Evolutionary conservation across 2,888 invertebrate genomes (phyloP), one percentile per base, ranked within the genome.

Genomic region (Ormyrus labotus): DNA sequence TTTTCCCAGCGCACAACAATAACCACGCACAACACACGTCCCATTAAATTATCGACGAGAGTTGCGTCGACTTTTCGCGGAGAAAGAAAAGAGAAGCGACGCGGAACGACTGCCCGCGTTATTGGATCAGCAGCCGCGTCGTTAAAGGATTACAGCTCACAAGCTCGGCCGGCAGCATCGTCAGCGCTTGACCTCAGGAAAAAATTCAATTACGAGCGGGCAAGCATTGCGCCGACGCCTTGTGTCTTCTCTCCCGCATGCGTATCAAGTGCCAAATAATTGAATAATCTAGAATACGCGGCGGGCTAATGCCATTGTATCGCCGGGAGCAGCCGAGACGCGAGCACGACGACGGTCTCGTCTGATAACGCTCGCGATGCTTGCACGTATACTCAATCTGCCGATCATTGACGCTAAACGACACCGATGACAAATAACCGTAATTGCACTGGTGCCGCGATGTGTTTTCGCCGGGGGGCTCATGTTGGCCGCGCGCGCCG

Each of bases 201-300:
- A 85, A 85, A 86, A 86, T 86, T 87, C 86, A 87, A 86, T 87
- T 86, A 86, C 81, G 61, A 19, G 19, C 72, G 74, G 47, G 1
- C 67, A 69, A 76, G 68, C 55, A 69, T 55, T 55, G 48, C 65
- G 34, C 47, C 0, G 11, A 63, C 13, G 4, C 6, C 6, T 9
- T 61, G 51, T 78, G 63, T 75, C 58, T 81, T 47, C 64, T 65
- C 47, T 74, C 51, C 48, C 11, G 50, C 19, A 48, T 69, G 10
- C 51, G 65, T 71, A 71, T 81, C 80, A 79, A 78, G 81, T 72
- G 72, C 75, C 74, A 82, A 83, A 84, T 82, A 82, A 83, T 83
- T 81, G 83, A 81, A 83, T 84, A 83, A 84, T 84, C 78, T 80
- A 78, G 81, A 83, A 84, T 84, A 76, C 81, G 58, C 19, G 19